Evolutionary conservation across 2,113 vertebrate species (phyloP).

Genomic region (Peromyscus polionotus): DNA sequence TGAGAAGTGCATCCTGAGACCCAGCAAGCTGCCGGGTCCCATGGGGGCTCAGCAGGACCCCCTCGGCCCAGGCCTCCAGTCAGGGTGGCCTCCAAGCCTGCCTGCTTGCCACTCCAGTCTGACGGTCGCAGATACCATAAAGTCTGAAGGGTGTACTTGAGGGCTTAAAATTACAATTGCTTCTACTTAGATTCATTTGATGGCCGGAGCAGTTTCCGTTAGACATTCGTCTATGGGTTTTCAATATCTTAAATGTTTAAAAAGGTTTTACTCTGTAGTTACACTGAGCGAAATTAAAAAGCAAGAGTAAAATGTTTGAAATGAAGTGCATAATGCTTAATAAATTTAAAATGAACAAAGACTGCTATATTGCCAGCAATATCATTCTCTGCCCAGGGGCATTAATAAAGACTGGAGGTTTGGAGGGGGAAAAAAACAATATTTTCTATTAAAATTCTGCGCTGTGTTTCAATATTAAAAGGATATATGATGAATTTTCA

Average conservation of each 20-base stretch:
- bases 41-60: not conserved
- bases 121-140: slow-evolving; percentile 62
- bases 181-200: slow-evolving; percentile 82
- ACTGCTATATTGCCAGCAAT: slow-evolving; percentile 91
- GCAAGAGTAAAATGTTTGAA: slow-evolving; percentile 93
- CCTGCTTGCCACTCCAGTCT: not conserved
- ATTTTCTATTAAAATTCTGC: slow-evolving; percentile 93
- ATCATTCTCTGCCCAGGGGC: slow-evolving; percentile 89
- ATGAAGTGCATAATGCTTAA: slow-evolving; percentile 93
- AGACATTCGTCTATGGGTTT: slow-evolving; percentile 80
- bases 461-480: slow-evolving; percentile 93
- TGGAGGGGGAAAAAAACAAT: slow-evolving; percentile 87
- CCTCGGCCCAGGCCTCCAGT: not conserved
- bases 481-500: slow-evolving; percentile 92
- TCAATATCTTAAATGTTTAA: slow-evolving; percentile 90
- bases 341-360: slow-evolving; percentile 94
- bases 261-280: slow-evolving; percentile 91
- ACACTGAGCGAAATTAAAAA: slow-evolving; percentile 92
- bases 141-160: slow-evolving; percentile 80
- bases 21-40: not conserved
- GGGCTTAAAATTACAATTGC: slow-evolving; percentile 86
- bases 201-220: slow-evolving; percentile 77
- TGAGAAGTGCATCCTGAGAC: not conserved
- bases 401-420: slow-evolving; percentile 94
- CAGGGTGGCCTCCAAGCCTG: not conserved